Evolutionary conservation across 2,113 vertebrate species (phyloP).

Genomic region (Corythoichthys intestinalis): DNA sequence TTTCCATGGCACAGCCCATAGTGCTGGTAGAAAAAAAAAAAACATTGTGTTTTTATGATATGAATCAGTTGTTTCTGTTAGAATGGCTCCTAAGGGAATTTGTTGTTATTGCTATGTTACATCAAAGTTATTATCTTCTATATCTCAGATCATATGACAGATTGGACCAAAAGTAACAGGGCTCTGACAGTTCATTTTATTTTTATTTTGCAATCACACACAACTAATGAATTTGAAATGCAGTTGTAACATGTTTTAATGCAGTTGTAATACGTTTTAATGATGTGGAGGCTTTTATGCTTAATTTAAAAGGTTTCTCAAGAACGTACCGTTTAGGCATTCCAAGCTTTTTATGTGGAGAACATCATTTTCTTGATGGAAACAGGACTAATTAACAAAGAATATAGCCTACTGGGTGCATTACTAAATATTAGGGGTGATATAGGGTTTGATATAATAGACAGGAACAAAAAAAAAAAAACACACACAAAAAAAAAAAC

Average conservation of each 20-base stretch:
- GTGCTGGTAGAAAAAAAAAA: constrained; percentile 21
- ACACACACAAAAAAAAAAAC: no score
- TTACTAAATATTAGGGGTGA: no score
- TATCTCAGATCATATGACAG: neutral
- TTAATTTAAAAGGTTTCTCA: no score
- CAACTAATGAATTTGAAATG: neutral
- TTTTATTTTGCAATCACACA: neutral
- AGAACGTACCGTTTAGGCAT: no score
- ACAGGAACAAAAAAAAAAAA: no score
- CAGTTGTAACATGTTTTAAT: neutral
- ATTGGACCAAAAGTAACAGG: neutral
- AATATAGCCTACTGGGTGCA: no score
- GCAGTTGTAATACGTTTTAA: no score
- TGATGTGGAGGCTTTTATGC: no score
- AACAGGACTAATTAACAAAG: no score
- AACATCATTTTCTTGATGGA: no score
- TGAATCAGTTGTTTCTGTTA: constrained; percentile 40
- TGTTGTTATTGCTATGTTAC: constrained; percentile 42
- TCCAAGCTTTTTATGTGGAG: no score
- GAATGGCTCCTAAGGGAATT: constrained; percentile 43
- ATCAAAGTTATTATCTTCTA: constrained; percentile 35
- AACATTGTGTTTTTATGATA: constrained; percentile 18
- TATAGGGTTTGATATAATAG: no score
- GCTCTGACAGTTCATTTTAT: neutral
- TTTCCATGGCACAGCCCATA: neutral